Evolutionary conservation across 2,888 invertebrate species (phyloP).

Genomic region (Bibio marci): DNA sequence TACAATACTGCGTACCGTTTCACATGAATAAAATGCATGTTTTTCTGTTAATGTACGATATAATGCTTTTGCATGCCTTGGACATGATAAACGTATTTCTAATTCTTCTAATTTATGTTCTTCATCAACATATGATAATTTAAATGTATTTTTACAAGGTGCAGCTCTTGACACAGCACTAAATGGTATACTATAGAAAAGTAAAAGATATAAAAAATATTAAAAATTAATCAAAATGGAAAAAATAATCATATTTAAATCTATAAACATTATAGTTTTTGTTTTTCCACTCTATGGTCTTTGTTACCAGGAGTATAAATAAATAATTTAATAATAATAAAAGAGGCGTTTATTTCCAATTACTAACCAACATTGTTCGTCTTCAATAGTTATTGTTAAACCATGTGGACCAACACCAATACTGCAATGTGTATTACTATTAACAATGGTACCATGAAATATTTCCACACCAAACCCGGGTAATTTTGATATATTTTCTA

Average conservation of each 20-base stretch:
- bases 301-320: too few species aligned
- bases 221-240: too few species aligned
- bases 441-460: constrained; percentile 46
- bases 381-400: constrained; percentile 52
- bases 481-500: constrained; percentile 63
- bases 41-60: constrained; percentile 81
- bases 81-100: constrained; percentile 65
- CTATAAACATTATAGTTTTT: too few species aligned
- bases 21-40: constrained; percentile 85
- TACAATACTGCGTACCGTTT: constrained; percentile 74
- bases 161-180: constrained; percentile 66
- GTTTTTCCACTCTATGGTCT: too few species aligned
- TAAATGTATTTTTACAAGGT: constrained; percentile 55
- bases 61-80: constrained; percentile 62
- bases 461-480: constrained; percentile 73
- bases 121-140: constrained; percentile 54
- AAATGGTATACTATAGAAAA: constrained; percentile 50
- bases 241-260: too few species aligned
- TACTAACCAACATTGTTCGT: constrained; percentile 37
- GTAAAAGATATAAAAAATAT: too few species aligned
- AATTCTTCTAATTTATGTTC: constrained; percentile 46
- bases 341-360: too few species aligned
- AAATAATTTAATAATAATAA: too few species aligned
- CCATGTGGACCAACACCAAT: constrained; percentile 76
- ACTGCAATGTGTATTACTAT: constrained; percentile 20